These are phyloP conservation scores for Hecatera dysodea DNA, from an alignment of 2,888 invertebrate species.

Conservation along the genomic window DNA sequence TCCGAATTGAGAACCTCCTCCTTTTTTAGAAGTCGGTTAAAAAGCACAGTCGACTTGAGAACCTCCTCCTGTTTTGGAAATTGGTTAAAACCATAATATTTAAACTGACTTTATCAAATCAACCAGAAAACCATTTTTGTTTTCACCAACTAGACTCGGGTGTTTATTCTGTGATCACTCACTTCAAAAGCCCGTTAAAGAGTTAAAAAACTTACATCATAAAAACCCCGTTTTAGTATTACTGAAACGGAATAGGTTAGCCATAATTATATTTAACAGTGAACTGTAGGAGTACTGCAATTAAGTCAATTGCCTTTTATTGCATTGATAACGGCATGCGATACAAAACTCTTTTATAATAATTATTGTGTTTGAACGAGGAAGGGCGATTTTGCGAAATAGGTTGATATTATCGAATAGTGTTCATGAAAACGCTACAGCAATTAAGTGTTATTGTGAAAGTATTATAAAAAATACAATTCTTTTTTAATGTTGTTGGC, in stretches of 20 bases:
- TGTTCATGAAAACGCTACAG: conserved; percentile 11
- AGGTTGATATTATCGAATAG: conserved; percentile 1
- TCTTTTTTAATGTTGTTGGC: neutral
- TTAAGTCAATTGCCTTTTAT: conserved; percentile 68
- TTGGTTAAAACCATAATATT: conserved; percentile 30
- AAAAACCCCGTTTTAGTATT: conserved; percentile 56
- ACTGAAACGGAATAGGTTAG: conserved; percentile 44
- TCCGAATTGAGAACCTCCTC: too few relatives aligned
- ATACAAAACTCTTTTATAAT: conserved; percentile 61
- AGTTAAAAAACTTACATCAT: conserved; percentile 51
- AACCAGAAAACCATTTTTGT: conserved; percentile 35
- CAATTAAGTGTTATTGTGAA: conserved; percentile 16
- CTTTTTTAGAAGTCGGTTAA: too few relatives aligned
- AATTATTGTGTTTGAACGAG: conserved; percentile 59
- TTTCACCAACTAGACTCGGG: conserved; percentile 30
- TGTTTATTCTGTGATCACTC: conserved; percentile 31
- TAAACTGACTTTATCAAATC: conserved; percentile 27
- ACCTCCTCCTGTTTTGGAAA: too few relatives aligned
- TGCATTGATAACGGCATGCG: conserved; percentile 68
- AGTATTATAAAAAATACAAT: neutral
- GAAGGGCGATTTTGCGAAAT: conserved; percentile 40
- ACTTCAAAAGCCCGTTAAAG: conserved; percentile 47
- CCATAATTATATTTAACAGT: conserved; percentile 65
- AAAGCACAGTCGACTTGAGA: too few relatives aligned
- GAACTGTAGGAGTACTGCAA: conserved; percentile 57